phyloP scores from a whole-genome alignment of 1,140 invertebrate species.

The Neelides sp. region DNA sequence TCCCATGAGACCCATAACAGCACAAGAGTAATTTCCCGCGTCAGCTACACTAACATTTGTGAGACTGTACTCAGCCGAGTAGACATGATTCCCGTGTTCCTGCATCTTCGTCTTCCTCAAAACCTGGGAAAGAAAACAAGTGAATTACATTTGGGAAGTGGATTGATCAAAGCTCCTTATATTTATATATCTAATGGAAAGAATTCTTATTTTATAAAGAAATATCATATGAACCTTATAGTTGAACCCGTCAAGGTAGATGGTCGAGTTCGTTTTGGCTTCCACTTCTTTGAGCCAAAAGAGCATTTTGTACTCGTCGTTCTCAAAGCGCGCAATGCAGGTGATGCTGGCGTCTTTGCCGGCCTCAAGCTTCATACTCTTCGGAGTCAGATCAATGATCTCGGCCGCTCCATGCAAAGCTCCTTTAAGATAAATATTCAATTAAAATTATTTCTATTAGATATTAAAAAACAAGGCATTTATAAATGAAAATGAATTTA shows the following conservation, averaged over 20 bases:
- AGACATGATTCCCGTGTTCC: conserved; percentile 10
- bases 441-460: conserved; percentile 7
- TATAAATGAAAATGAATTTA: neutral
- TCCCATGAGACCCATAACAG: conserved; percentile 8
- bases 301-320: conserved; percentile 2
- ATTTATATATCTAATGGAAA: neutral
- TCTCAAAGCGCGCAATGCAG: conserved; percentile 23
- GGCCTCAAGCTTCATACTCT: conserved; percentile 20
- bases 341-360: conserved; percentile 22
- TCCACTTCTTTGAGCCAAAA: conserved; percentile 25
- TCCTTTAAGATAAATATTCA: neutral
- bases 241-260: conserved; percentile 9
- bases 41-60: conserved; percentile 19
- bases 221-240: conserved; percentile 14
- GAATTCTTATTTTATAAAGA: conserved; percentile 3
- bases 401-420: conserved; percentile 15
- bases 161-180: conserved; percentile 1
- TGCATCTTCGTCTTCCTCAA: conserved; percentile 13
- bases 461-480: neutral
- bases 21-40: conserved; percentile 23
- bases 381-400: conserved; percentile 24
- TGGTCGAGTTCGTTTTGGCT: conserved; percentile 3
- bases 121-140: conserved; percentile 7
- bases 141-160: neutral
- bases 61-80: conserved; percentile 13